phyloP scores from a whole-genome alignment of 92 coral and sea anemone genomes.

The Scolanthus callimorphus region DNA sequence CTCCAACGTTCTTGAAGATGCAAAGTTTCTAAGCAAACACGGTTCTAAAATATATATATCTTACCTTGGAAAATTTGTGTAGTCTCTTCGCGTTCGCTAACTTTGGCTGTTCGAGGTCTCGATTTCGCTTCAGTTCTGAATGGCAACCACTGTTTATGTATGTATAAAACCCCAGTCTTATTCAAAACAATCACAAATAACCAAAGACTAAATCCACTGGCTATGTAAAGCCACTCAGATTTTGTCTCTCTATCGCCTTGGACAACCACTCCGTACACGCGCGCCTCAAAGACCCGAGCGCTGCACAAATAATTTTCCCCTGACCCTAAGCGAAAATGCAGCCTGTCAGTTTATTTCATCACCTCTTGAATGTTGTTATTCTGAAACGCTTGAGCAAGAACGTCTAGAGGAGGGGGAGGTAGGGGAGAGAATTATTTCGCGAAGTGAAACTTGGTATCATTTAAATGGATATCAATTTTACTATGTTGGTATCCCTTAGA shows the following conservation, averaged over 20 bases:
- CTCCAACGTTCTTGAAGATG: no score
- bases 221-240: neutral
- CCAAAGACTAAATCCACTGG: neutral
- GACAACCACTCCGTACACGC: neutral
- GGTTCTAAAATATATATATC: neutral
- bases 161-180: neutral
- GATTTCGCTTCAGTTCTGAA: neutral
- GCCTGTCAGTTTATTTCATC: conserved; percentile 23
- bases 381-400: neutral
- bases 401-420: conserved; percentile 2
- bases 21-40: neutral
- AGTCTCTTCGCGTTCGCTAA: neutral
- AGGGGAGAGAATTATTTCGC: no score
- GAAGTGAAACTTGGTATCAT: neutral
- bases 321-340: neutral
- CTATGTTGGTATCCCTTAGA: no score
- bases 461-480: neutral
- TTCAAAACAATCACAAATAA: neutral
- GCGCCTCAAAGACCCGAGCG: neutral
- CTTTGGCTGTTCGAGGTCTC: neutral
- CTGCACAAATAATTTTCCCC: neutral
- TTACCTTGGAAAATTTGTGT: neutral
- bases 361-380: conserved; percentile 3
- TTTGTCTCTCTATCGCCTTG: no score
- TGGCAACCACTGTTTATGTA: neutral